phyloP scores from a whole-genome alignment of 2,113 vertebrate species.

The Megaceryle torquata region DNA sequence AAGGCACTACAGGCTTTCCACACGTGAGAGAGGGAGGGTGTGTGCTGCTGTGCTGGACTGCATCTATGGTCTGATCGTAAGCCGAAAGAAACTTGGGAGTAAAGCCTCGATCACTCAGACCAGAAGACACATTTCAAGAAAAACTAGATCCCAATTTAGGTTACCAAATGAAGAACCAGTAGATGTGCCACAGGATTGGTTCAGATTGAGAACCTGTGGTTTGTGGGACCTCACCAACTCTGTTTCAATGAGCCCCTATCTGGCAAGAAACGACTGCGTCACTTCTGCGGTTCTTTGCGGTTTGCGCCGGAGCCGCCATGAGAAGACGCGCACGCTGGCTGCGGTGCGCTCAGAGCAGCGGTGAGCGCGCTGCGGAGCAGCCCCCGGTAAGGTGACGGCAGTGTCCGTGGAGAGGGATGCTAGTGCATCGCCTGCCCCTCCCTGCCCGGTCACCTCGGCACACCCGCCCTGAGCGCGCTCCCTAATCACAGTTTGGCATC shows the following conservation, averaged over 20 bases:
- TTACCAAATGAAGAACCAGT: not conserved
- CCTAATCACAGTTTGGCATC: not conserved
- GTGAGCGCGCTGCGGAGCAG: accelerated
- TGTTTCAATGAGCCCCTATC: accelerated
- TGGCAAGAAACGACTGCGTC: not conserved
- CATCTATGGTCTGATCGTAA: not conserved
- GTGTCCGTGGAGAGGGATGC: not conserved
- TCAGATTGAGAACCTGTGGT: accelerated
- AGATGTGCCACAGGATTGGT: accelerated
- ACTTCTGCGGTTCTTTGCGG: accelerated
- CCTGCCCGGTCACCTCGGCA: not conserved
- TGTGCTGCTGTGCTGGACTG: not conserved
- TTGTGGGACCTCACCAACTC: not conserved
- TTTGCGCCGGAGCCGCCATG: not conserved
- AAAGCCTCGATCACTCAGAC: accelerated
- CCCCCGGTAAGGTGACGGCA: not conserved
- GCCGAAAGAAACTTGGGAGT: accelerated
- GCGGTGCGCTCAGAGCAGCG: not conserved
- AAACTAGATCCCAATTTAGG: not conserved
- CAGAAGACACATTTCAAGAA: not conserved
- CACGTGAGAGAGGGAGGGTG: accelerated
- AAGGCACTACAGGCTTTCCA: not conserved
- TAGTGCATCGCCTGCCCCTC: not conserved
- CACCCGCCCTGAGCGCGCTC: not conserved
- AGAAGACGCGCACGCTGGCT: not conserved